Conservation (phyloP, 2,113 vertebrate species). For the Paramormyrops kingsleyae region DNA sequence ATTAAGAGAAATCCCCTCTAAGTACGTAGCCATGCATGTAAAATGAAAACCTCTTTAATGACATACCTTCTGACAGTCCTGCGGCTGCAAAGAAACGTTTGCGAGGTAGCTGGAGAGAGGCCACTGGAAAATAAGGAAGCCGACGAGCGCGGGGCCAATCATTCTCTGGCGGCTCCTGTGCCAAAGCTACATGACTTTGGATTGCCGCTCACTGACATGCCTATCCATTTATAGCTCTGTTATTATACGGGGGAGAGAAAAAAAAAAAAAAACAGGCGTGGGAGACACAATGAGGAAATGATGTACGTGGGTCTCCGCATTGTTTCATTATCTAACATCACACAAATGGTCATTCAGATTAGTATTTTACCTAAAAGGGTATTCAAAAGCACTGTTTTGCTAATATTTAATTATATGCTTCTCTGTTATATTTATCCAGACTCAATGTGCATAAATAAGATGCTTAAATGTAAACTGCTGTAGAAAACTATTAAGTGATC, state of each 20-base stretch:
- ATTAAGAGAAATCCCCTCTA: not conserved
- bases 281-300: slow-evolving; percentile 26
- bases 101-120: slow-evolving; percentile 19
- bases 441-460: not conserved
- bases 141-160: slow-evolving; percentile 34
- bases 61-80: slow-evolving; percentile 43
- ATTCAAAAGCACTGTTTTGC: not conserved
- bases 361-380: not conserved
- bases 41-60: not conserved
- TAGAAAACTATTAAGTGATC: not conserved
- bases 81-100: not conserved
- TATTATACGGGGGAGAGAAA: slow-evolving; percentile 1
- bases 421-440: not conserved
- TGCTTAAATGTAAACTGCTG: not conserved
- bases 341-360: not conserved
- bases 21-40: not conserved
- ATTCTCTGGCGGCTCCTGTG: slow-evolving; percentile 38
- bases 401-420: not conserved
- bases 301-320: not conserved
- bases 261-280: slow-evolving; percentile 16
- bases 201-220: not conserved
- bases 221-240: slow-evolving; percentile 26
- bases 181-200: slow-evolving; percentile 19
- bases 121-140: slow-evolving; percentile 43
- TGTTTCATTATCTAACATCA: not conserved